These are phyloP conservation scores for Xanthia icteritia DNA, from an alignment of 2,888 invertebrate species.

Conservation along the genomic window DNA sequence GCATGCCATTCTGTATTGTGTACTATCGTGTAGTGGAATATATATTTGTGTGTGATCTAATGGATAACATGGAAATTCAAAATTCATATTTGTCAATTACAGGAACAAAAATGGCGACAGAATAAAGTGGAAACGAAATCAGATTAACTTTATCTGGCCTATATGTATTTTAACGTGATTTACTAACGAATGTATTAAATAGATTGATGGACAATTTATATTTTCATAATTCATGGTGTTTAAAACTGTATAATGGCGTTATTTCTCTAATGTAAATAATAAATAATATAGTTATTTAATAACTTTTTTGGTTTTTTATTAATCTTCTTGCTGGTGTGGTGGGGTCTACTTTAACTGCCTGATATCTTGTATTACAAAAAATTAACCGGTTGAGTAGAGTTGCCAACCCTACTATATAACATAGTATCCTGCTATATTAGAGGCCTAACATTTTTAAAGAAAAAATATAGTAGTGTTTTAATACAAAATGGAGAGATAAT, in stretches of 20 bases:
- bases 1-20: conserved; percentile 36
- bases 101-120: conserved; percentile 89
- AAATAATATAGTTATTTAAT: conserved; percentile 80
- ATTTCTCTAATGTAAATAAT: conserved; percentile 80
- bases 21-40: conserved; percentile 13
- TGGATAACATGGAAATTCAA: conserved; percentile 40
- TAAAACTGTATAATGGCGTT: conserved; percentile 77
- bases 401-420: too few relatives aligned
- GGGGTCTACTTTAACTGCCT: conserved; percentile 1
- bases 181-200: conserved; percentile 66
- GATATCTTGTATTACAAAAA: neutral
- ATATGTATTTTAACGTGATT: conserved; percentile 59
- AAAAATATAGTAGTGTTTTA: too few relatives aligned
- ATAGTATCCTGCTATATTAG: too few relatives aligned
- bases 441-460: too few relatives aligned
- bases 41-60: conserved; percentile 22
- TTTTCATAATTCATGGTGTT: conserved; percentile 78
- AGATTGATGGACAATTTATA: conserved; percentile 73
- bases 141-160: conserved; percentile 73
- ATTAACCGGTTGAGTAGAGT: neutral
- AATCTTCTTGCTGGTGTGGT: conserved; percentile 36
- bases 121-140: conserved; percentile 86
- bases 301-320: conserved; percentile 67
- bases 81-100: conserved; percentile 75
- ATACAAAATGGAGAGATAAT: too few relatives aligned